Evolutionary conservation across 2,888 invertebrate genomes (phyloP).

Genomic region (Lepidonotus clava): DNA sequence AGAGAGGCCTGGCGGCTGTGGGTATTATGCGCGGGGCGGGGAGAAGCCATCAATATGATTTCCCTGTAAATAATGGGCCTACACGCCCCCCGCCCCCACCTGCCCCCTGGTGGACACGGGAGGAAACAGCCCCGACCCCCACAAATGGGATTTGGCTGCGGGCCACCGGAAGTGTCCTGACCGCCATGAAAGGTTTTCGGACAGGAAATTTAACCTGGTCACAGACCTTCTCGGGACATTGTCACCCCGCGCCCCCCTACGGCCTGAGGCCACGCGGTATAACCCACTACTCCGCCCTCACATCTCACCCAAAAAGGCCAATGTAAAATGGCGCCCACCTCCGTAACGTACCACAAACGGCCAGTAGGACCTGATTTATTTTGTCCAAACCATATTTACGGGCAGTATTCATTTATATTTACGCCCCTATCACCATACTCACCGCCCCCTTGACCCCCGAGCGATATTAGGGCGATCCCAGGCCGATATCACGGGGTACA

Average conservation of each 20-base stretch:
- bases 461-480: no score
- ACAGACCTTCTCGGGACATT: slow-evolving; percentile 42
- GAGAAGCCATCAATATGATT: slow-evolving; percentile 28
- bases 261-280: background rate
- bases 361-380: no score
- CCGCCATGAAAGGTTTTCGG: slow-evolving; percentile 35
- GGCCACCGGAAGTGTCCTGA: slow-evolving; percentile 26
- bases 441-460: no score
- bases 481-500: no score
- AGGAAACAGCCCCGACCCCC: background rate
- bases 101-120: background rate
- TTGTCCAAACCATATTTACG: no score
- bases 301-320: no score
- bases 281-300: background rate
- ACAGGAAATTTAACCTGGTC: slow-evolving; percentile 51
- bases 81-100: background rate
- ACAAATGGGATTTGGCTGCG: slow-evolving; percentile 35
- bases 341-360: no score
- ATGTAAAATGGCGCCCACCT: no score
- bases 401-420: no score
- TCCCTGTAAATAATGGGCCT: slow-evolving; percentile 43
- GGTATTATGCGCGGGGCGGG: background rate
- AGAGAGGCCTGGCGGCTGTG: background rate
- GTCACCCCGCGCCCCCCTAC: background rate
- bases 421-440: no score